phyloP scores from a whole-genome alignment of 2,888 invertebrate genomes.

The Brachyptera putata region DNA sequence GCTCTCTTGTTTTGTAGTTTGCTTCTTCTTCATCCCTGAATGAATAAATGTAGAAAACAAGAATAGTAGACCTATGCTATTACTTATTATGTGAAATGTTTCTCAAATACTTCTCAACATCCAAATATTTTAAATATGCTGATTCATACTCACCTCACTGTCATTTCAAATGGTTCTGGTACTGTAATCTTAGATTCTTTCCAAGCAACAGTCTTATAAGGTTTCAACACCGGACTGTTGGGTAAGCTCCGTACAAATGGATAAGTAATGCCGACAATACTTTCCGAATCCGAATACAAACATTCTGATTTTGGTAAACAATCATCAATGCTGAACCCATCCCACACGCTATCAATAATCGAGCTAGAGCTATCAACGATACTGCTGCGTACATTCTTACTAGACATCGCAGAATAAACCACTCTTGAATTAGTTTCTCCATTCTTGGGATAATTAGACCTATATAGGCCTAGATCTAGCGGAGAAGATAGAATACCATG shows the following conservation, averaged over 20 bases:
- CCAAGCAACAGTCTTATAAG: constrained; percentile 32
- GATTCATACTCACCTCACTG: constrained; percentile 52
- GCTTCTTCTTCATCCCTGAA: constrained; percentile 62
- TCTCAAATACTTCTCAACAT: no score
- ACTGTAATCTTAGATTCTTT: constrained; percentile 49
- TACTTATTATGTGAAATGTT: no score
- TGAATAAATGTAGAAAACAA: background rate
- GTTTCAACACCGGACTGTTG: constrained; percentile 44
- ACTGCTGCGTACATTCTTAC: constrained; percentile 12
- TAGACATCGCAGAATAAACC: constrained; percentile 6
- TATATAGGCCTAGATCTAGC: constrained; percentile 8
- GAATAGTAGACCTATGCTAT: background rate
- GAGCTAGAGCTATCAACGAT: constrained; percentile 25
- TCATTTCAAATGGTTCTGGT: constrained; percentile 67
- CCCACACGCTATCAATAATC: constrained; percentile 28
- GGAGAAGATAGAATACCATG: background rate
- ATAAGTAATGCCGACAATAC: constrained; percentile 21
- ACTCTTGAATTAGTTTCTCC: constrained; percentile 23
- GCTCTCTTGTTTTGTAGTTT: constrained; percentile 50
- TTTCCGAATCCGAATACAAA: constrained; percentile 30
- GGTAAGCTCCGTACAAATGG: constrained; percentile 53
- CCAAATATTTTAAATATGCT: no score
- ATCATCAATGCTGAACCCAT: constrained; percentile 28
- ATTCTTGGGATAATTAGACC: constrained; percentile 7
- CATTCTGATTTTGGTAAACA: constrained; percentile 19